A percentile compares a stretch with the other conserved stretches of the same genome.
phyloP scores from a whole-genome alignment of 2,113 vertebrate species.

The Spilogale gracilis region DNA sequence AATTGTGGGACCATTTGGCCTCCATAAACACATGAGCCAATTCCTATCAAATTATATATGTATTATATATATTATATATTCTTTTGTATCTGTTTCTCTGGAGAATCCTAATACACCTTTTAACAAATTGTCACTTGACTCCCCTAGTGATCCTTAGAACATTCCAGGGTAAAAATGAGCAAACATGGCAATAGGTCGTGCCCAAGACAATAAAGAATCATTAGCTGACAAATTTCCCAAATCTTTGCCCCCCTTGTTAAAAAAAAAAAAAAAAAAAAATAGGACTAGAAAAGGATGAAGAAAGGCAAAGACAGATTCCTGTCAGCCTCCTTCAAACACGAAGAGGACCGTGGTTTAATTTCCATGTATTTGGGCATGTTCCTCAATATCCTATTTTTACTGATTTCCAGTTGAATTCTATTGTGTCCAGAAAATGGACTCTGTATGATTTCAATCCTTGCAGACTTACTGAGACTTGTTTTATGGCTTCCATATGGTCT shows the following conservation, averaged over 20 bases:
- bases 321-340: background rate
- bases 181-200: background rate
- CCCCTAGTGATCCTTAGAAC: background rate
- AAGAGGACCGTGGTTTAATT: conserved; percentile 19
- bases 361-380: background rate
- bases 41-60: background rate
- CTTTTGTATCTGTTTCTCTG: background rate
- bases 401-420: background rate
- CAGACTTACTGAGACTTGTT: background rate
- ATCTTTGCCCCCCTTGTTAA: background rate
- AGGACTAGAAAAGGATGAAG: background rate
- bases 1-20: background rate
- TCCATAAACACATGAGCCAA: background rate
- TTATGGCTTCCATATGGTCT: background rate
- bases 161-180: background rate
- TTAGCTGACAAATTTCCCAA: conserved; percentile 1
- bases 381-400: background rate
- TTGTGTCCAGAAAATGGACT: background rate
- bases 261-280: conserved; percentile 48
- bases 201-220: background rate
- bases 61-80: background rate
- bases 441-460: background rate
- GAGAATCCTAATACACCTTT: background rate
- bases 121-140: background rate
- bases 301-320: background rate